Evolutionary conservation across 2,888 invertebrate species (phyloP), one percentile per base, ranked within the genome.

Genomic region (Scrobipalpa atriplicella): DNA sequence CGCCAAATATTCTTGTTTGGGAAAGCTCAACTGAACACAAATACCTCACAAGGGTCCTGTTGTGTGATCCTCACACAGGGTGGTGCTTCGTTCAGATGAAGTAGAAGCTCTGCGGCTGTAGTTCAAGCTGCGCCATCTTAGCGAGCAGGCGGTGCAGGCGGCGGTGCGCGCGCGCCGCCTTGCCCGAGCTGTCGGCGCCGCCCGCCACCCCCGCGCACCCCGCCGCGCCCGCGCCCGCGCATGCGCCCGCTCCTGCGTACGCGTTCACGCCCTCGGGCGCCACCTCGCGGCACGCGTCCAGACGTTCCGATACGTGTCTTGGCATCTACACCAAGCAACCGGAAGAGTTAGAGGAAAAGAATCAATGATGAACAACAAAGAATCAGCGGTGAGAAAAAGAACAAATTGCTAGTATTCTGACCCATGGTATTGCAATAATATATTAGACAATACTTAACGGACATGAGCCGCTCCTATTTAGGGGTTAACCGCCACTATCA

Each of bases 101-200:
- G 75, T 91, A 91, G 78, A 91, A 91, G 58, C 84, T 86, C 66
- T 88, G 87, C 36, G 91, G 91, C 68, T 92, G 92, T 68, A 92
- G 74, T 66, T 99, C 99, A 66, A 99, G 96, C 92, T 99, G 99
- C 6, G 98, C 98, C 96, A 99, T 98, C 93, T 99, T 99, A 84
- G 99, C 98, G 84, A 99, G 98, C 69, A 99, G 94, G 63, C 98
- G 94, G 86, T 98, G 98, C 66, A 99, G 93, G 96, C 99, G 98
- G 74, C 97, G 95, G 71, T 92, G 92, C 0, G 87, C 89, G 11
- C 87, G 83, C n/a, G 90, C 89, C 81, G 97, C 98, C 86, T 97
- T 18, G 21, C 18, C 58, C 56, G 19, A 16, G 29, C 6, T 21
- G 54, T 10, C 21, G 16, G 69, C 73, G 66, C 69, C n/a, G n/a